A percentile compares a stretch with the other conserved stretches of the same genome.
These are phyloP conservation scores for Arrhopalites spinosus DNA, from an alignment of 2,888 invertebrate species.

Conservation along the genomic window DNA sequence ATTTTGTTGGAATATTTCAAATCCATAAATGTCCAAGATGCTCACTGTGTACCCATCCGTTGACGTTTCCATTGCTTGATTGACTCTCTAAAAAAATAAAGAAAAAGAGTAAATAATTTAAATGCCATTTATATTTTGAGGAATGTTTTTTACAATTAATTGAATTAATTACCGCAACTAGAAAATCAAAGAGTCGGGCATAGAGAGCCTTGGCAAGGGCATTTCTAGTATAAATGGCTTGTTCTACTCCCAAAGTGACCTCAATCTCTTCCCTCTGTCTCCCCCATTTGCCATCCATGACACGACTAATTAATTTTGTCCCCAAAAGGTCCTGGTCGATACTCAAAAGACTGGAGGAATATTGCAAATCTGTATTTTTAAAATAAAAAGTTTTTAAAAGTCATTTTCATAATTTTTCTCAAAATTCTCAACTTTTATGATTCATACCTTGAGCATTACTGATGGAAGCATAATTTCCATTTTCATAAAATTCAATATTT, in stretches of 20 bases:
- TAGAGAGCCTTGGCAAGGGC: conserved; percentile 71
- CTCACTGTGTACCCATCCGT: conserved; percentile 64
- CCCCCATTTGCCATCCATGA: conserved; percentile 73
- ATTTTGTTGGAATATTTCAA: conserved; percentile 72
- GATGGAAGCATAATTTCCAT: conserved; percentile 66
- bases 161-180: conserved; percentile 62
- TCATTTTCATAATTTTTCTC: not conserved
- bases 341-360: conserved; percentile 68
- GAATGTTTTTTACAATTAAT: not conserved
- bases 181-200: conserved; percentile 68
- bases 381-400: not conserved
- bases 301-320: conserved; percentile 66
- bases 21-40: conserved; percentile 73
- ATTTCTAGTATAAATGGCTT: conserved; percentile 68
- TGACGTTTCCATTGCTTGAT: conserved; percentile 67
- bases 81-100: conserved; percentile 64
- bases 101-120: conserved; percentile 12
- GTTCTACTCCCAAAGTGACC: conserved; percentile 68
- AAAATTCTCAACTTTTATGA: too few species aligned
- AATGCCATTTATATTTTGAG: not conserved
- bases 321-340: conserved; percentile 64
- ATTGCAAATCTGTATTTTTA: conserved; percentile 64
- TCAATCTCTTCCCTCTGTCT: conserved; percentile 68
- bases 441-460: conserved; percentile 65
- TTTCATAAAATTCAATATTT: conserved; percentile 66